Evolutionary conservation across 2,797 vertebrate species (phyloP).

Genomic region (Fringilla coelebs): DNA sequence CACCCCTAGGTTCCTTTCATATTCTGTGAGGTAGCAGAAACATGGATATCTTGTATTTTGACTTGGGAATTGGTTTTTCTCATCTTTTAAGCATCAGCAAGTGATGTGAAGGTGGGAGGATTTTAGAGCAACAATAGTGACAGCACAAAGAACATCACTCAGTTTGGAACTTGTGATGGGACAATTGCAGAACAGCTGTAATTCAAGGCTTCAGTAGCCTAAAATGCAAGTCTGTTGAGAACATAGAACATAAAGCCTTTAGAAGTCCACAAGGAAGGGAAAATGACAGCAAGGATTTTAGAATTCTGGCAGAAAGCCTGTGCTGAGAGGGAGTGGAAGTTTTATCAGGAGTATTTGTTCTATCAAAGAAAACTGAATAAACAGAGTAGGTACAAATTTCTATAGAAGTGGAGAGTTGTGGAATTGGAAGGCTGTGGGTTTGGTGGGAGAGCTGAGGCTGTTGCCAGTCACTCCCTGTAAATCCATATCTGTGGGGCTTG

Average conservation of each 20-base stretch:
- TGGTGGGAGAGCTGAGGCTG: not conserved
- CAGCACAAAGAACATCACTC: not conserved
- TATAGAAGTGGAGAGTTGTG: not conserved
- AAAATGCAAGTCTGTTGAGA: not conserved
- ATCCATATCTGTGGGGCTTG: not conserved
- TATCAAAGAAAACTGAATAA: not conserved
- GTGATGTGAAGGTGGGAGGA: not conserved
- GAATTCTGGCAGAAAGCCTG: not conserved
- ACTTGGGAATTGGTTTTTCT: not conserved
- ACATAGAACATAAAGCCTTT: not conserved
- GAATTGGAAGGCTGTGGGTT: not conserved
- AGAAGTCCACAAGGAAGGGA: not conserved
- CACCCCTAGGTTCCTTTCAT: not conserved
- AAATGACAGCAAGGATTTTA: not conserved
- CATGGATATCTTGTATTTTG: not conserved
- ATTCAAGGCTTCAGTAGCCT: not conserved
- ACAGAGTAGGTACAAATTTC: not conserved
- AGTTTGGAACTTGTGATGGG: not conserved
- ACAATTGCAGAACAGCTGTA: not conserved
- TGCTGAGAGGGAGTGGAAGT: not conserved
- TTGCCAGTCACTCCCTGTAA: not conserved
- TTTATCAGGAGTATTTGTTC: not conserved
- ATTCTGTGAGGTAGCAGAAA: not conserved
- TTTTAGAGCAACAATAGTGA: not conserved
- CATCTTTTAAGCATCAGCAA: not conserved